These are phyloP conservation scores for Amblyraja radiata DNA, from an alignment of 2,797 vertebrate species.

Conservation along the genomic window DNA sequence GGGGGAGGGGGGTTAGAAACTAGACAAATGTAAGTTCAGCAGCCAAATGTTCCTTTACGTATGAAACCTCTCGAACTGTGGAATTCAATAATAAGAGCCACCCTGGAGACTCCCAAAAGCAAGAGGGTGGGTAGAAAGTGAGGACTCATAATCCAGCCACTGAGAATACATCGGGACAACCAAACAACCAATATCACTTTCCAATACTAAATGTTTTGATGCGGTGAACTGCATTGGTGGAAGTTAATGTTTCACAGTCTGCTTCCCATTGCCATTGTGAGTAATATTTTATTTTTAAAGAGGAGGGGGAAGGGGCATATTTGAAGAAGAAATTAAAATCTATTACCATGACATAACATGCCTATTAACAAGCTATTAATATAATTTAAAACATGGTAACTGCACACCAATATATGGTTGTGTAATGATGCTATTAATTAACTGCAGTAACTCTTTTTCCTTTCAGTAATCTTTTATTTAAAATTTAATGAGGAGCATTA, in stretches of 20 bases:
- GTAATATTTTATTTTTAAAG: not conserved
- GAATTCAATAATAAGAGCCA: not conserved
- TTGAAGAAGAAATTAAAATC: constrained; percentile 27
- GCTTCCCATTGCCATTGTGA: not conserved
- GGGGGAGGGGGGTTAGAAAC: not conserved
- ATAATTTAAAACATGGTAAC: constrained; percentile 17
- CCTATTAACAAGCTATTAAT: constrained; percentile 27
- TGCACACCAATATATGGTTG: not conserved
- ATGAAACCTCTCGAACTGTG: not conserved
- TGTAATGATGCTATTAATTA: constrained; percentile 26
- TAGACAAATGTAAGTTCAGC: not conserved
- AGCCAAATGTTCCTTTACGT: too few relatives aligned
- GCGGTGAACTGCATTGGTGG: not conserved
- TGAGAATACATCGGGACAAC: not conserved
- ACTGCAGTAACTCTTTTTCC: not conserved
- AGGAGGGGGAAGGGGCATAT: not conserved
- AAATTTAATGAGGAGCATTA: not conserved
- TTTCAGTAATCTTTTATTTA: constrained; percentile 30
- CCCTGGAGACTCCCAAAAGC: not conserved
- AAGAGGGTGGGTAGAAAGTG: not conserved
- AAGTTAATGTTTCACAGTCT: constrained; percentile 28
- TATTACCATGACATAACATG: not conserved
- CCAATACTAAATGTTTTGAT: not conserved
- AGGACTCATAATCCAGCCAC: not conserved
- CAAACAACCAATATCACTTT: not conserved